Conservation (phyloP, 2,113 vertebrate genomes). For the Alligator sinensis region DNA sequence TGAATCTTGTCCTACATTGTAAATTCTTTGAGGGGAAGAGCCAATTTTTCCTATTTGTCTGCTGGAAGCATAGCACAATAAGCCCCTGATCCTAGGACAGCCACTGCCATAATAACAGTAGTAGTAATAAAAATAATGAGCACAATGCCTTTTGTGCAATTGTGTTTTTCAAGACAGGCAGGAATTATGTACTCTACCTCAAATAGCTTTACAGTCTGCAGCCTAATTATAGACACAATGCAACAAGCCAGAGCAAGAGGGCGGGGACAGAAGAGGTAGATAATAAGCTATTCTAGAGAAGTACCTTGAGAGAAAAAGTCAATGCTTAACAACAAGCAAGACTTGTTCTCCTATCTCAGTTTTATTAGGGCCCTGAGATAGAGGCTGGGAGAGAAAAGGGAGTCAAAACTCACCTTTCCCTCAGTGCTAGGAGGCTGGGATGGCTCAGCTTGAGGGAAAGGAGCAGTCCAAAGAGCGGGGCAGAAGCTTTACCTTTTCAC, state of each 20-base stretch:
- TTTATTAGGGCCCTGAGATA: not conserved
- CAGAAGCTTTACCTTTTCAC: not conserved
- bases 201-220: constrained; percentile 11
- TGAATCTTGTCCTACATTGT: not conserved
- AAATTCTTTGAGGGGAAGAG: not conserved
- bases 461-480: not conserved
- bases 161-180: fast-evolving
- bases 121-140: fast-evolving
- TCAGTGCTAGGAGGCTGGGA: not conserved
- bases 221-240: not conserved
- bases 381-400: not conserved
- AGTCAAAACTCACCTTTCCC: not conserved
- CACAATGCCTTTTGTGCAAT: fast-evolving
- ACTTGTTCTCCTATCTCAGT: not conserved
- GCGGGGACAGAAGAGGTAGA: not conserved
- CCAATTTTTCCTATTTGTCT: not conserved
- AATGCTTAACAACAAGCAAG: not conserved
- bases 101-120: not conserved
- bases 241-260: not conserved
- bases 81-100: not conserved
- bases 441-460: not conserved
- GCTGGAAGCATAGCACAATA: not conserved
- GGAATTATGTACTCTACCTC: not conserved
- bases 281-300: not conserved
- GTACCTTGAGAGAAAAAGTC: not conserved